Evolutionary conservation across 2,113 vertebrate species (phyloP), one percentile per base, ranked within the genome.

Genomic region (Ochotona curzoniae): DNA sequence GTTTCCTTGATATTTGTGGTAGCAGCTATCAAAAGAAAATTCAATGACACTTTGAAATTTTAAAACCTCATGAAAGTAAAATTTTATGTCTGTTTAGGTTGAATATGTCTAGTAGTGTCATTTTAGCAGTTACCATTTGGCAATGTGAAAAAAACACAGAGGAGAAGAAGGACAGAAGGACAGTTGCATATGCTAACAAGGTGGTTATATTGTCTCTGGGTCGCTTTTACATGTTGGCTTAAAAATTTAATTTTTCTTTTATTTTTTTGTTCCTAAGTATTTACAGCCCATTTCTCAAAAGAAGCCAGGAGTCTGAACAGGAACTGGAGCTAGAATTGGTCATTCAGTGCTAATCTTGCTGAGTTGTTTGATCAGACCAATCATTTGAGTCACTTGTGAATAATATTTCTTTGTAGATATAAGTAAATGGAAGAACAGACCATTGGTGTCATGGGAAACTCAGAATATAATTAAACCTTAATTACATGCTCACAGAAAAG

Each of bases 11-110:
- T 90, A 73, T 90, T 90, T 95, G 7, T 44, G 73, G 61, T 44
- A 82, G 25, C 87, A 82, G 25, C 87, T 85, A 71, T 60, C 90
- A 44, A 92, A 84, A 88, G 8, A 23, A 92, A 90, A 83, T 66
- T 67, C 20, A 93, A 17, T 89, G 47, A 49, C 30, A 82, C 78
- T 57, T 91, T 82, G 51, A 67, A 96, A 94, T 73, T 83, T 71
- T 87, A 84, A 96, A 83, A 78, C 80, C 28, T 8, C 32, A 81
- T 54, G 9, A 87, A 18, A 96, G 49, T 74, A 86, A 69, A 94
- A 71, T 74, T 60, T 14, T 69, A 87, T 32, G 13, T 73, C 73
- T 89, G 17, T 80, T 51, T 78, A 95, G 15, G 14, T 87, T 51
- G 90, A 90, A 25, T 3, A 63, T 75, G 7, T 87, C 23, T 78